Evolutionary conservation across 2,113 vertebrate genomes (phyloP), one percentile per base, ranked within the genome.

Genomic region (Lates calcarifer): DNA sequence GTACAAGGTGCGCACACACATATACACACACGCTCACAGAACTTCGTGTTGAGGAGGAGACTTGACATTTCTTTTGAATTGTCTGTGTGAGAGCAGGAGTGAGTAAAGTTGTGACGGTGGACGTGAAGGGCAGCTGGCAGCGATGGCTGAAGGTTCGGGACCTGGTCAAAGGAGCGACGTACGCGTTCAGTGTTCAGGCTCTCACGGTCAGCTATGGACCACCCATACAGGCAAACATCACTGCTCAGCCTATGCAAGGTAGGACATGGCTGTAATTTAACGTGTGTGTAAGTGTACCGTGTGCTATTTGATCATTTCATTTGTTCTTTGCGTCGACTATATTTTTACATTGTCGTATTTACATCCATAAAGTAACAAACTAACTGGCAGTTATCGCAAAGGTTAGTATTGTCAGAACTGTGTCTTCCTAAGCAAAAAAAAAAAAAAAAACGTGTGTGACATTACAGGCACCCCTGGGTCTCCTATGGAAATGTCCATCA

Each of bases 61-160:
- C 33, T 80, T 80, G 37, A 84, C 60, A 2, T 56, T 35, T 68
- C 17, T 28, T 35, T 64, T 17, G 1, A 5, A 33, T n/a, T 43
- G 49, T 84, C 62, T 67, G 22, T 84, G 22, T 61, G 0, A 60
- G 71, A 72, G 74, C 78, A 99, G 98, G 98, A 13, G 97, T 99
- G 82, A 98, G 95, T 86, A 98, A 98, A 91, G 96, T 98, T 88
- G 97, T 99, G 91, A 98, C 97, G 0, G 97, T 99, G 94, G 97
- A 98, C 12, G 97, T 99, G 41, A 95, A 96, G 74, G 98, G 97
- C 56, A 96, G 95, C 92, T 95, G 97, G 97, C 98, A 97, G 45
- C 96, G 95, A 56, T 99, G 98, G 98, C 88, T 99, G 64, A 98
- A 98, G 90, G 96, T 98, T 65, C 95, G 97, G 33, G 98, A 99